Evolutionary conservation across 92 coral and sea anemone species (phyloP).

Genomic region (Metridium senile): DNA sequence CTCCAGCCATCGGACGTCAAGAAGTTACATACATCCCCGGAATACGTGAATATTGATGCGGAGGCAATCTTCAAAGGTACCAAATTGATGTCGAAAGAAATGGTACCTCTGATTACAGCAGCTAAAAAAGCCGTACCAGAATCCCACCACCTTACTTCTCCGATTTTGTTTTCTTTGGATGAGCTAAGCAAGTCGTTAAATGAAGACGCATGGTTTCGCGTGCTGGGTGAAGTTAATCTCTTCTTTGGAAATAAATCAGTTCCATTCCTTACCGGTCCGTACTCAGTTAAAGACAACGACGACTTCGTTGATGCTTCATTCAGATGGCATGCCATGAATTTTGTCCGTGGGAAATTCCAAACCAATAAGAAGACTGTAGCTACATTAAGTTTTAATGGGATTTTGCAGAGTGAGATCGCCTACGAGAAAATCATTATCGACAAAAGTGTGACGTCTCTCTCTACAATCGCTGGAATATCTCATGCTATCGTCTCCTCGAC

Average conservation of each 20-base stretch:
- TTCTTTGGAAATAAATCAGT: constrained; percentile 25
- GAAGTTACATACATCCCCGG: constrained; percentile 19
- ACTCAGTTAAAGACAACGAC: neutral
- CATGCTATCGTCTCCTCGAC: constrained; percentile 15
- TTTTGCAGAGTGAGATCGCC: constrained; percentile 13
- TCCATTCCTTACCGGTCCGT: constrained; percentile 15
- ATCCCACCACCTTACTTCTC: neutral
- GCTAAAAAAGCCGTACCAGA: constrained; percentile 22
- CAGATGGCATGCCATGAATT: constrained; percentile 17
- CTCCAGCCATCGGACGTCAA: constrained; percentile 15
- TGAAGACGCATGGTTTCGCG: constrained; percentile 13
- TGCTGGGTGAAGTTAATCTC: neutral
- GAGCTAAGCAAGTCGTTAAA: constrained; percentile 2
- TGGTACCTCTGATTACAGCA: constrained; percentile 23
- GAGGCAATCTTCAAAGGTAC: constrained; percentile 1
- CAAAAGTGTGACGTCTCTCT: constrained; percentile 4
- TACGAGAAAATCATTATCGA: constrained; percentile 15
- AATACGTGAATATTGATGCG: neutral
- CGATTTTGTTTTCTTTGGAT: constrained; percentile 16
- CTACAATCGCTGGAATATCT: neutral
- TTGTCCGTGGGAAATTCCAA: neutral
- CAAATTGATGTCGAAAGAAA: neutral
- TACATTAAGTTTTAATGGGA: constrained; percentile 16
- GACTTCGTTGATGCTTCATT: constrained; percentile 8
- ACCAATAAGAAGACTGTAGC: constrained; percentile 23